phyloP scores from a whole-genome alignment of 2,888 invertebrate genomes.

The Labia minor region DNA sequence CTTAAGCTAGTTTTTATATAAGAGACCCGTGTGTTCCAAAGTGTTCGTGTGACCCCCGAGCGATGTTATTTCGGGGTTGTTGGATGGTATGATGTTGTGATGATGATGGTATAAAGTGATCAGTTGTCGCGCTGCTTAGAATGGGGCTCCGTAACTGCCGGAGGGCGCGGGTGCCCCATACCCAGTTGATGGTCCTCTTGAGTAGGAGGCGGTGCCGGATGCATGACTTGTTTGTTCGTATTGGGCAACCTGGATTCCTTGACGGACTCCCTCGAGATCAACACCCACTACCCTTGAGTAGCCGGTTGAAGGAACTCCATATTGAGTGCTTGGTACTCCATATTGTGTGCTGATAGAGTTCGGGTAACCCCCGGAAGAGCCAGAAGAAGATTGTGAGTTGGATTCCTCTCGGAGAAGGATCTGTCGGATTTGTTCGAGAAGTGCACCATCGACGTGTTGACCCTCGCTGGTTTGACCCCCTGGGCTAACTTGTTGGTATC shows the following conservation, averaged over 20 bases:
- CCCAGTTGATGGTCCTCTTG: constrained; percentile 35
- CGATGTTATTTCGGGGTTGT: constrained; percentile 5
- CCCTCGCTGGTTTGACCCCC: constrained; percentile 75
- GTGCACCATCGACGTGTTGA: constrained; percentile 65
- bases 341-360: constrained; percentile 49
- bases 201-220: constrained; percentile 35
- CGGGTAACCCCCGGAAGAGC: constrained; percentile 41
- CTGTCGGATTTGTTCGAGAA: constrained; percentile 74
- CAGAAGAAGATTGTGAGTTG: constrained; percentile 39
- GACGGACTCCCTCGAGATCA: constrained; percentile 74
- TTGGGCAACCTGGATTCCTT: constrained; percentile 79
- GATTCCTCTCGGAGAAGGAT: constrained; percentile 70
- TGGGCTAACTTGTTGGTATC: constrained; percentile 63
- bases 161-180: constrained; percentile 42
- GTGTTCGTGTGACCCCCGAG: constrained; percentile 9
- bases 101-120: constrained; percentile 15
- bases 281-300: constrained; percentile 62
- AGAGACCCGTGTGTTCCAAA: constrained; percentile 21
- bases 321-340: constrained; percentile 54
- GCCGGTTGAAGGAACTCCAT: constrained; percentile 49
- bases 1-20: constrained; percentile 15
- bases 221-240: constrained; percentile 58
- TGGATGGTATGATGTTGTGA: not conserved
- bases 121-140: constrained; percentile 29
- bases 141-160: constrained; percentile 36